Evolutionary conservation across 2,888 invertebrate species (phyloP).

Genomic region (Ceriagrion tenellum): DNA sequence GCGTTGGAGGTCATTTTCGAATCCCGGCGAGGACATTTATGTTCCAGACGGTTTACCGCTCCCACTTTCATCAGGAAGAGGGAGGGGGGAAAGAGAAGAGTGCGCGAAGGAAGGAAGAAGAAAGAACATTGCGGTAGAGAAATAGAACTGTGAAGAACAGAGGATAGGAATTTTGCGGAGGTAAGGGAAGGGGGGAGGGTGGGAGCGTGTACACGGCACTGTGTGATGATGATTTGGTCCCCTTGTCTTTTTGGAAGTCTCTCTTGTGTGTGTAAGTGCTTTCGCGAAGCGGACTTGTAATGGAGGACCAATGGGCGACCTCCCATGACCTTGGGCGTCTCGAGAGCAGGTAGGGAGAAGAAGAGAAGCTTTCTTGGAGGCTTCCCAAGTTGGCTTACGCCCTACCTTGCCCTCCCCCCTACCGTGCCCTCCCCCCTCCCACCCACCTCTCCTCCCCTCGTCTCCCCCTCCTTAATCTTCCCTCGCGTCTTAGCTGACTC

Average conservation of each 20-base stretch:
- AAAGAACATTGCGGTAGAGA: background rate
- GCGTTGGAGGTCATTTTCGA: conserved; percentile 28
- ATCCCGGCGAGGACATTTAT: conserved; percentile 9
- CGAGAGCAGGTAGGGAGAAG: background rate
- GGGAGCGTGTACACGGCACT: background rate
- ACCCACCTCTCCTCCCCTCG: background rate
- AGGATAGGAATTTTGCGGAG: background rate
- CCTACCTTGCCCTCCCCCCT: conserved; percentile 41
- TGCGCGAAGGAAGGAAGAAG: too few relatives aligned
- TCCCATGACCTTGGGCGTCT: conserved; percentile 57
- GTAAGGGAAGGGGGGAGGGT: background rate
- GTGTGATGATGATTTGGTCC: background rate
- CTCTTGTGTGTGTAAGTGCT: background rate
- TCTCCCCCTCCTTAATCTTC: background rate
- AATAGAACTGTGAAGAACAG: background rate
- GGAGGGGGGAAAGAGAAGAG: background rate
- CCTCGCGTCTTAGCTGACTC: too few relatives aligned
- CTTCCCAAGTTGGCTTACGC: conserved; percentile 51
- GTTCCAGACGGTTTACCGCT: background rate
- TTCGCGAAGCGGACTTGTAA: background rate
- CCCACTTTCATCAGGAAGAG: background rate
- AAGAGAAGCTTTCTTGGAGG: conserved; percentile 19
- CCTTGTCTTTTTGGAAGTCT: background rate
- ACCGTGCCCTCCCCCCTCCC: conserved; percentile 4
- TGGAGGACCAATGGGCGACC: conserved; percentile 55